phyloP scores from a whole-genome alignment of 2,888 invertebrate species.

The Pseudococcus jackbeardsleyi region DNA sequence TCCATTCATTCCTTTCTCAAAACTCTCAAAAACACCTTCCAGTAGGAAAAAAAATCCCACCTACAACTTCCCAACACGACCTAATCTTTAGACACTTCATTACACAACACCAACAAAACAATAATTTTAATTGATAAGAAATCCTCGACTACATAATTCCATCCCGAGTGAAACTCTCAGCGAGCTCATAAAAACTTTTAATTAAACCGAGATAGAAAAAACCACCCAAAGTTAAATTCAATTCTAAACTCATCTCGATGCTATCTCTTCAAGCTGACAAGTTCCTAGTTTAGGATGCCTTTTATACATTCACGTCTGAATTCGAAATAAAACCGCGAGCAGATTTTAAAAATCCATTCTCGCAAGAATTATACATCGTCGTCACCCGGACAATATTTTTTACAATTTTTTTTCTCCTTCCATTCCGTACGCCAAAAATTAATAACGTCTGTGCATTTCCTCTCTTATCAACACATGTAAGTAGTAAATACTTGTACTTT shows the following conservation, averaged over 20 bases:
- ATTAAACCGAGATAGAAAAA: background rate
- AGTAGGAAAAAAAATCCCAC: too few species aligned
- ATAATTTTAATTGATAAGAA: background rate
- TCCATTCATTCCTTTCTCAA: too few species aligned
- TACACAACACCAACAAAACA: background rate
- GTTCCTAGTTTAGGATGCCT: background rate
- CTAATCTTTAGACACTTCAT: too few species aligned
- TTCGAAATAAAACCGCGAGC: background rate
- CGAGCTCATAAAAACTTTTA: constrained; percentile 9
- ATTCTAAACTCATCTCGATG: background rate
- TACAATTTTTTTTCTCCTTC: background rate
- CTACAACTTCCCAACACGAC: too few species aligned
- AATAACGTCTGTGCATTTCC: background rate
- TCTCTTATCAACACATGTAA: background rate
- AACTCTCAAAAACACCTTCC: too few species aligned
- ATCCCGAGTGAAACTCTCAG: background rate
- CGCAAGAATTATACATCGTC: background rate
- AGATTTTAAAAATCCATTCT: background rate
- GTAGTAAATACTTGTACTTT: background rate
- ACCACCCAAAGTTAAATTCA: background rate
- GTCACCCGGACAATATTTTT: background rate
- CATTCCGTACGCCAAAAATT: constrained; percentile 3
- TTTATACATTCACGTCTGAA: background rate
- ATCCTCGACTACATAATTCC: background rate
- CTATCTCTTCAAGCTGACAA: background rate